Base-by-base conservation (phyloP, 2,888 invertebrate genomes). In the Ectemnius lituratus region DNA sequence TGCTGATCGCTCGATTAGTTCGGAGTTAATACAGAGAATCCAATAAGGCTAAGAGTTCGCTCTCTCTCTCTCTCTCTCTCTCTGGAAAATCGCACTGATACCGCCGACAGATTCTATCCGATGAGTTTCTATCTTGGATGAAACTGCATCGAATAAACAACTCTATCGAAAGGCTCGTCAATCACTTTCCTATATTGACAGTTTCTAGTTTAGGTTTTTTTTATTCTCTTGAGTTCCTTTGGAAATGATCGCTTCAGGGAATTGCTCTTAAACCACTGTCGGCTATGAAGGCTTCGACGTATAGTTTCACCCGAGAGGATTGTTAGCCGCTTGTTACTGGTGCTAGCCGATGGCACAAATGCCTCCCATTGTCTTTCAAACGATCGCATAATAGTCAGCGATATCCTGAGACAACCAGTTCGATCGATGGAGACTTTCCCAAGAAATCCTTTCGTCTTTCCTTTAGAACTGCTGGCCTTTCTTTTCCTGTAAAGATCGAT, bases 271-370 rank as follows among this genome's bases (percentile, higher is more conserved):
- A 37, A 37, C 37, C 37, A 37, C 37, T 11, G 8, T 37, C 37
- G 8, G 8, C 8, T 37, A 8, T 6, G 37, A 37, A 37, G 5
- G 52, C 4, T 52, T 11, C 52, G 52, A 6, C n/a, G 14, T 14
- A 6, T 5, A 13, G 14, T 52, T 52, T 5, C 16, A 1, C 62
- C 72, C 62, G 37, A 71, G 52, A 59, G 68, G 82, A 79, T 81
- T 71, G 81, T 81, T 81, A 82, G 79, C 63, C 14, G 68, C 78
- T 80, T 73, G 80, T 80, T 80, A 80, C 56, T 62, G 70, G 65
- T 59, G 60, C 28, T 62, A 69, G 62, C 69, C 69, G 14, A 52
- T 78, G 79, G 76, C 71, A 78, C 73, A 79, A 72, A 76, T 52
- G 52, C 49, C 58, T 62, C 64, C 61, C 45, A 70, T 67, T 68